A percentile compares a stretch with the other conserved stretches of the same genome.
These are phyloP conservation scores for Drosophila azteca DNA, from an alignment of 1,140 invertebrate genomes.

Conservation along the genomic window DNA sequence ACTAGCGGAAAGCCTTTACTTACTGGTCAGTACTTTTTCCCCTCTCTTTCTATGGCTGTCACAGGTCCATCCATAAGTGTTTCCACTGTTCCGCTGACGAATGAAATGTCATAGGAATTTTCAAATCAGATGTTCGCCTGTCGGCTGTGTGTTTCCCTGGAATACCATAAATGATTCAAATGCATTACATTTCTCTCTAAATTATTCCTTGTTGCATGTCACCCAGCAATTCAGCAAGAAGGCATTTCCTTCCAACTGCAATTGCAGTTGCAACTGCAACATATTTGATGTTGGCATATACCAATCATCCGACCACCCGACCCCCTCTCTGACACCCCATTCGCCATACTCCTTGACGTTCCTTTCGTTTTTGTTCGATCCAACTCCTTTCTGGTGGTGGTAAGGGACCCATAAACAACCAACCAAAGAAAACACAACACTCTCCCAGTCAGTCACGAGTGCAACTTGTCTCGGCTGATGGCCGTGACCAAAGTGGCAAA, in stretches of 20 bases:
- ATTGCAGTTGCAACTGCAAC: constrained; percentile 10
- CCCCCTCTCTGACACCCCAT: neutral
- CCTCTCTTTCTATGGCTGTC: too few species aligned
- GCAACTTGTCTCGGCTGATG: constrained; percentile 58
- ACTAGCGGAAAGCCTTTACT: too few species aligned
- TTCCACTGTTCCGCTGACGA: too few species aligned
- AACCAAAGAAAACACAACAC: constrained; percentile 10
- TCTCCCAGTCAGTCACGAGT: constrained; percentile 48
- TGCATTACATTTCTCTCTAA: constrained; percentile 14
- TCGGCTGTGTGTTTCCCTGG: too few species aligned
- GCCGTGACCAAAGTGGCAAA: constrained; percentile 56
- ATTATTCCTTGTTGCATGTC: constrained; percentile 37
- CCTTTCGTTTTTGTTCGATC: constrained; percentile 12
- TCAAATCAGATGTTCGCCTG: too few species aligned
- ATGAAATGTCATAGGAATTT: too few species aligned
- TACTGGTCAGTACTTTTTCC: too few species aligned
- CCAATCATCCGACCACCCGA: neutral
- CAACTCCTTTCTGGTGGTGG: constrained; percentile 29
- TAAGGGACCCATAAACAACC: constrained; percentile 40
- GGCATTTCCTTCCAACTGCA: constrained; percentile 15
- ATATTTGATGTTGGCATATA: constrained; percentile 25
- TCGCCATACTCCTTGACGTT: neutral
- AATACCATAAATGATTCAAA: constrained; percentile 23
- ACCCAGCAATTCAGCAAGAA: constrained; percentile 29
- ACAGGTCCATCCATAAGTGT: too few species aligned